Conservation (phyloP, 2,113 vertebrate genomes). For the Ptilorrhoa leucosticta region DNA sequence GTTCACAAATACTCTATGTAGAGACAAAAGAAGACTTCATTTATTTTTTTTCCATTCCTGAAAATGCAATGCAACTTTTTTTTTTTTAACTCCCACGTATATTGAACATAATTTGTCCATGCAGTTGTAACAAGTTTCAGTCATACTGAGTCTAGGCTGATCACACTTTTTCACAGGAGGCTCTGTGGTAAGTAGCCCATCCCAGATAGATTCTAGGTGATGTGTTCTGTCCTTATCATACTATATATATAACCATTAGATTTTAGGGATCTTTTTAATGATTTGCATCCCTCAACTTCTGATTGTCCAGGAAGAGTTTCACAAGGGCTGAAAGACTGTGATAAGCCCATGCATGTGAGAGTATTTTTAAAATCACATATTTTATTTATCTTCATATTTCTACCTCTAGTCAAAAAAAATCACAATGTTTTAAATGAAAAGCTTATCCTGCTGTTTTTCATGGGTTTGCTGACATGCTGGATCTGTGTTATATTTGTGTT, state of each 20-base stretch:
- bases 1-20: neutral
- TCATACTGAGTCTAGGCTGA: neutral
- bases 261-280: neutral
- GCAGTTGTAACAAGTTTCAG: neutral
- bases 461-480: neutral
- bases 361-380: neutral
- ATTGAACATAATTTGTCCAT: neutral
- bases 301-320: neutral
- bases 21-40: neutral
- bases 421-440: neutral
- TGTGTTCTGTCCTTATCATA: neutral
- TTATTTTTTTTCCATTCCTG: neutral
- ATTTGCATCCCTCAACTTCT: neutral
- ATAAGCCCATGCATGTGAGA: neutral
- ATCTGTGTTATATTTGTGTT: neutral
- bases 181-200: neutral
- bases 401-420: neutral
- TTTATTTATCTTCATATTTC: neutral
- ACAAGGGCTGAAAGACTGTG: neutral
- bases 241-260: neutral
- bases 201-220: neutral
- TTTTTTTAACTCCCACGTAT: neutral
- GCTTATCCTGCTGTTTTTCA: neutral
- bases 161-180: neutral
- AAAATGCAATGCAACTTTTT: neutral